Evolutionary conservation across 2,113 vertebrate species (phyloP).

Genomic region (Microcebus jonahi): DNA sequence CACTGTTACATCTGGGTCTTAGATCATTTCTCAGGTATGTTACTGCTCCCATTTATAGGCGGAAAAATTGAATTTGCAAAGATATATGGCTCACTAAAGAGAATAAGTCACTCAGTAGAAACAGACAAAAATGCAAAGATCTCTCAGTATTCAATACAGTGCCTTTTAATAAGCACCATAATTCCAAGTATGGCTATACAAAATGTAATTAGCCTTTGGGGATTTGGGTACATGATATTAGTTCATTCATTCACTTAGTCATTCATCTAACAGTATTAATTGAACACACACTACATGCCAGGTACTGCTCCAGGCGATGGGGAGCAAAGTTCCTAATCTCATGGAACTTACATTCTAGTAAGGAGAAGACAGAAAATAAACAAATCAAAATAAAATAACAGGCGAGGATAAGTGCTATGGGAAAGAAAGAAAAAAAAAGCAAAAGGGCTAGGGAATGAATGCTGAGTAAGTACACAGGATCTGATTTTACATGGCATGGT

Average conservation of each 20-base stretch:
- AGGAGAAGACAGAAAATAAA: neutral
- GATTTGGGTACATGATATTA: neutral
- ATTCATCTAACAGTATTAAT: neutral
- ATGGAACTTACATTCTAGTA: neutral
- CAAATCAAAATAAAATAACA: neutral
- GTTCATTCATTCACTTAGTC: neutral
- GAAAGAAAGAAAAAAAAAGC: neutral
- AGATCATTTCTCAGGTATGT: neutral
- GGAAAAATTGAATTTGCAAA: constrained; percentile 16
- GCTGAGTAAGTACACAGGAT: neutral
- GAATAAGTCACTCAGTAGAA: neutral
- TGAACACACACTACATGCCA: neutral
- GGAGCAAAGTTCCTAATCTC: neutral
- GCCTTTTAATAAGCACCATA: neutral
- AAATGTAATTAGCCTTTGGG: neutral
- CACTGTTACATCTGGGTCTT: neutral
- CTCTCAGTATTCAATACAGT: neutral
- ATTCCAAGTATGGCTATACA: neutral
- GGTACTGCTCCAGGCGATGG: neutral
- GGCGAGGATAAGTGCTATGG: neutral
- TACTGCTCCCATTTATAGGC: neutral
- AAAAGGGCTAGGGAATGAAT: neutral
- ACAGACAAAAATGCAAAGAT: neutral
- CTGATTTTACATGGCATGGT: neutral
- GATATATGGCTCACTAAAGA: neutral